phyloP scores from a whole-genome alignment of 2,113 vertebrate genomes.

The Elachura formosa region DNA sequence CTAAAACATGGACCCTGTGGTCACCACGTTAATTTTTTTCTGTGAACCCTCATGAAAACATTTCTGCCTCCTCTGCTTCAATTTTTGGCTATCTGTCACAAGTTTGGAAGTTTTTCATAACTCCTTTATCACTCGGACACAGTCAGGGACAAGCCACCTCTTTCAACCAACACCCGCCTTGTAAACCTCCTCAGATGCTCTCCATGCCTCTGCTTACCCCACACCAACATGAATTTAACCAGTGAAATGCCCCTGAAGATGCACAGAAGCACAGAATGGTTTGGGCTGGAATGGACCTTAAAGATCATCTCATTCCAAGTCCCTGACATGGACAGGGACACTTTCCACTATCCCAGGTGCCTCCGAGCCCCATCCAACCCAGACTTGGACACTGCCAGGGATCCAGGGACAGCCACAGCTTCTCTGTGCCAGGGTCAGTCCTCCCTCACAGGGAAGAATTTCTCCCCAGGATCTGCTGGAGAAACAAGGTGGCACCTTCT shows the following conservation, averaged over 20 bases:
- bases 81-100: neutral
- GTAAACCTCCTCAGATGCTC: rapidly evolving
- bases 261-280: neutral
- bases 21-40: neutral
- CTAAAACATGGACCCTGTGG: neutral
- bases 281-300: neutral
- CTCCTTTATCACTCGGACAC: neutral
- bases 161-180: neutral
- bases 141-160: neutral
- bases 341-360: rapidly evolving
- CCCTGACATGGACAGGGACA: neutral
- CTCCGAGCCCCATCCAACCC: rapidly evolving
- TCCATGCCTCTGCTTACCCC: neutral
- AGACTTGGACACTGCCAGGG: neutral
- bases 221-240: neutral
- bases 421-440: rapidly evolving
- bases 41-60: neutral
- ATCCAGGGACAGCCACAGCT: neutral
- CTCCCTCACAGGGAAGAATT: neutral
- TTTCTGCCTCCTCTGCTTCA: neutral
- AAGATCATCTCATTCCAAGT: neutral
- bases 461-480: neutral
- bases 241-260: neutral
- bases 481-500: neutral
- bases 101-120: neutral